Evolutionary conservation across 1,140 invertebrate species (phyloP).

Genomic region (Leptopilina boulardi): DNA sequence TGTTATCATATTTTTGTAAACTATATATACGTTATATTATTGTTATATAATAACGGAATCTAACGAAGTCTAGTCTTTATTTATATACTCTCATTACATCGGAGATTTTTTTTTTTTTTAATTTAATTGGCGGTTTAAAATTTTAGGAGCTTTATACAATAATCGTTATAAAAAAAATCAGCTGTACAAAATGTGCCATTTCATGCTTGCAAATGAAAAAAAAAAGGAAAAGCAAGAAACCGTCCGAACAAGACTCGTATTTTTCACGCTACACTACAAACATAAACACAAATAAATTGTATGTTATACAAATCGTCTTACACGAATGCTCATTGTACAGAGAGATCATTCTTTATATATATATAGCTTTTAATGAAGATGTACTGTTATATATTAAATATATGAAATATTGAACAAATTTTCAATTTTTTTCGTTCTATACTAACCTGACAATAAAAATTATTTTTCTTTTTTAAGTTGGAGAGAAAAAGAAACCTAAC

Average conservation of each 20-base stretch:
- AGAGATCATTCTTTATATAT: conserved; percentile 59
- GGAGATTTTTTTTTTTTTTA: no score
- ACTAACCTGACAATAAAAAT: no score
- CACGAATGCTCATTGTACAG: conserved; percentile 60
- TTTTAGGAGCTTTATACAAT: conserved; percentile 54
- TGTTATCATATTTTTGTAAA: conserved; percentile 48
- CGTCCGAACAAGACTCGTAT: conserved; percentile 32
- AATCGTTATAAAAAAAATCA: conserved; percentile 38
- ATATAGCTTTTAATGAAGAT: conserved; percentile 60
- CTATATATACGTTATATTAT: conserved; percentile 45
- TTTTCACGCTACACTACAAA: neutral
- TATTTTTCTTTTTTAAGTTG: no score
- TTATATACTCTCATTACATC: conserved; percentile 66
- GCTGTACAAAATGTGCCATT: conserved; percentile 40
- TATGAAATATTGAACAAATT: conserved; percentile 20
- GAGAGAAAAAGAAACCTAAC: no score
- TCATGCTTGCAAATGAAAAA: conserved; percentile 38
- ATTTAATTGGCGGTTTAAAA: conserved; percentile 35
- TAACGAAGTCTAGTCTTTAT: conserved; percentile 71
- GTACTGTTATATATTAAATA: conserved; percentile 59
- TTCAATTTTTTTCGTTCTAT: neutral
- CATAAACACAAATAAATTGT: neutral
- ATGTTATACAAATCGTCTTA: conserved; percentile 42
- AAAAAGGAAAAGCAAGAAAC: neutral
- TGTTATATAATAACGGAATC: conserved; percentile 56